phyloP scores from a whole-genome alignment of 1,140 invertebrate species.

The Drosophila sp. region DNA sequence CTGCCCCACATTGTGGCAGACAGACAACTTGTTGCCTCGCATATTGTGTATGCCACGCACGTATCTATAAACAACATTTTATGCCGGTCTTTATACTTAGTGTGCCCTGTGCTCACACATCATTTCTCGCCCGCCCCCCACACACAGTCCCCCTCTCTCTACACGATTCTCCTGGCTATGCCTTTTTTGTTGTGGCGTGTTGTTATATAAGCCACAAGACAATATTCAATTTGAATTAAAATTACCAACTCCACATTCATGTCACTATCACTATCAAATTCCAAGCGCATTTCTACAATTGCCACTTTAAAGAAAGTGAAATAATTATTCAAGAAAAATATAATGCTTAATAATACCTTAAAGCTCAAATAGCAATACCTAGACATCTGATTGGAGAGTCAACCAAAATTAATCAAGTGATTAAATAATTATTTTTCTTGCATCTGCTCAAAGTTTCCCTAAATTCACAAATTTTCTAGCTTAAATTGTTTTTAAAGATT shows the following conservation, averaged over 20 bases:
- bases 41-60: conserved; percentile 53
- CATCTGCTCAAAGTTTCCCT: no score
- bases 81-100: conserved; percentile 70
- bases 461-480: no score
- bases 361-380: no score
- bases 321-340: conserved; percentile 9
- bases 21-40: conserved; percentile 13
- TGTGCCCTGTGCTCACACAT: conserved; percentile 30
- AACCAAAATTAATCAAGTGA: no score
- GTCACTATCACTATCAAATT: conserved; percentile 39
- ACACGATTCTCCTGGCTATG: not conserved
- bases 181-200: conserved; percentile 14
- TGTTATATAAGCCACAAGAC: conserved; percentile 68
- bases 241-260: conserved; percentile 23
- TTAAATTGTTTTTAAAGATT: no score
- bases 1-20: not conserved
- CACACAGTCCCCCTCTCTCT: not conserved
- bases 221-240: conserved; percentile 72
- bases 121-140: not conserved
- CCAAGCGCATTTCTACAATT: conserved; percentile 36
- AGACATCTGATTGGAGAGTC: no score
- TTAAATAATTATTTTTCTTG: no score
- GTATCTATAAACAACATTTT: conserved; percentile 70
- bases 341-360: no score
- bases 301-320: conserved; percentile 59